Base-by-base conservation (phyloP, 2,113 vertebrate genomes). In the Diadophis punctatus region DNA sequence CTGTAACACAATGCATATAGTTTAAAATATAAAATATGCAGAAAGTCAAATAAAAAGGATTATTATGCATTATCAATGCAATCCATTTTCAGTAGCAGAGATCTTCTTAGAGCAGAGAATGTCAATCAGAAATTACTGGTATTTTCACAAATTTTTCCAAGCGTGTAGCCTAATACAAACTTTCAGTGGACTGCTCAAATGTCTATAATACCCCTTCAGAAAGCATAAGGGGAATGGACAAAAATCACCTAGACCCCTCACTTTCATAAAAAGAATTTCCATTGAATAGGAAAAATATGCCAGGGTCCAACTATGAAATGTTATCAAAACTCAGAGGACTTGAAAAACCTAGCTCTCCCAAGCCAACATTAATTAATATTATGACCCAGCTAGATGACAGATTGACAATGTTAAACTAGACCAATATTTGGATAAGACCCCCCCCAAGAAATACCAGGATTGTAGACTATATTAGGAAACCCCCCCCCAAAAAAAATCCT, bases 1-100 rank as follows among this genome's bases (percentile, higher is more conserved):
- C 97, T 98, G 94, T 39, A 97, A 97, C 90, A 92, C 49, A 92
- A 96, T 93, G 96, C 3, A 88, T 22, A 90, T 0, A 93, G 49
- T 43, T 88, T 56, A 22, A 23, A 60, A 46, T 11, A 51, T 80
- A 51, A n/a, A 90, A n/a, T 10, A 12, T 53, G 3, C 1, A 9
- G 30, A 92, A 16, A 1, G 39, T 18, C 84, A 4, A 48, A 18
- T 27, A n/a, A 43, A 86, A 8, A 91, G 87, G 87, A 95, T 95
- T 89, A 20, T 68, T 86, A n/a, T 91, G n/a, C 74, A 48, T 34
- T 90, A 86, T 90, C 18, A 8, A 18, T 49, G 46, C 20, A 51
- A 68, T 51, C 46, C 56, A 12, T 89, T 18, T 39, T 10, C 14
- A 48, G 30, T 3, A 60, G 18, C 34, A 43, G 88, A 89, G 20